Conservation (phyloP, 2,888 invertebrate genomes). For the Lottia scabra region DNA sequence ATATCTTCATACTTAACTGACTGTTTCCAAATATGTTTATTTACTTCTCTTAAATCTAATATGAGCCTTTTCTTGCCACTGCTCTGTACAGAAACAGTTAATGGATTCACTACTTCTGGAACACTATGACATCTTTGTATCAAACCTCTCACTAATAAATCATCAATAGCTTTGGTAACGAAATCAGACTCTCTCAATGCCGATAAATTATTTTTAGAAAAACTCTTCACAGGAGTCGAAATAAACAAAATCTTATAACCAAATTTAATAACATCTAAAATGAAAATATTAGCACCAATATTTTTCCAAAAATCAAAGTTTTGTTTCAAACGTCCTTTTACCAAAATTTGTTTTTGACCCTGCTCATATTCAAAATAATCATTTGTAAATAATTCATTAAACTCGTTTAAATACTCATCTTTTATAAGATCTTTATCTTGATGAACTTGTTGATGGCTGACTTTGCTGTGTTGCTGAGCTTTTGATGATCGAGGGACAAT, state of each 20-base stretch:
- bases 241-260: conserved; percentile 28
- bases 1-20: conserved; percentile 26
- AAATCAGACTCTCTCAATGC: conserved; percentile 23
- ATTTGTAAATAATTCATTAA: no score
- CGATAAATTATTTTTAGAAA: conserved; percentile 19
- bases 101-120: conserved; percentile 24
- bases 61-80: conserved; percentile 27
- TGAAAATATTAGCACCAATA: conserved; percentile 17
- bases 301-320: conserved; percentile 25
- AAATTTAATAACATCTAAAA: conserved; percentile 21
- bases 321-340: conserved; percentile 24
- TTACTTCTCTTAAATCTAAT: conserved; percentile 30
- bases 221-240: conserved; percentile 8
- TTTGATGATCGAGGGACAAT: no score
- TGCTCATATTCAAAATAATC: conserved; percentile 28
- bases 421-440: no score
- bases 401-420: no score
- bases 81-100: conserved; percentile 22
- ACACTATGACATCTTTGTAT: conserved; percentile 10
- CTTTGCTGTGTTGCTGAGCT: no score
- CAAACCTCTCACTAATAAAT: conserved; percentile 14
- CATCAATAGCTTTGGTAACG: conserved; percentile 23
- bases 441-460: no score
- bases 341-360: conserved; percentile 20
- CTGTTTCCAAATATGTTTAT: conserved; percentile 27